phyloP scores from a whole-genome alignment of 2,888 invertebrate genomes.

The Drosophila cyrtoloma region DNA sequence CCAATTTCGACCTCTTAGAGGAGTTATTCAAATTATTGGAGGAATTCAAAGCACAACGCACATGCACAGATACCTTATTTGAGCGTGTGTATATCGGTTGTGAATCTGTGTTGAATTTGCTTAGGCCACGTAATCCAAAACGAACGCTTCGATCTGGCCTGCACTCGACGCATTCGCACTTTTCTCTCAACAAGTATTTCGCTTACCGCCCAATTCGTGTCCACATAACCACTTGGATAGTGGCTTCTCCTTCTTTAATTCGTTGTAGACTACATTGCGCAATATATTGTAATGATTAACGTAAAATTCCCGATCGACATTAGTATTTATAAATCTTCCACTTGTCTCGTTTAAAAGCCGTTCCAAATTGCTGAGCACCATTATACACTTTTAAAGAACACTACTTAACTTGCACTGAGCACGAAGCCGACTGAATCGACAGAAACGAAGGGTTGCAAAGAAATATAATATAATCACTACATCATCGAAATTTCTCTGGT shows the following conservation, averaged over 20 bases:
- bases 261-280: conserved; percentile 40
- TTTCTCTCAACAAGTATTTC: background rate
- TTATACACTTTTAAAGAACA: background rate
- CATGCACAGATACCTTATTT: background rate
- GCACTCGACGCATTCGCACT: background rate
- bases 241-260: conserved; percentile 32
- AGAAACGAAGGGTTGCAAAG: no score
- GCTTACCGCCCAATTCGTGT: conserved; percentile 55
- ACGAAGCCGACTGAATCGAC: conserved; percentile 1
- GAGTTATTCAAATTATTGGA: no score
- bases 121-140: background rate
- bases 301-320: conserved; percentile 23
- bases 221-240: conserved; percentile 46
- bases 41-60: background rate
- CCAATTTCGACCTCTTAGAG: background rate
- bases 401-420: background rate
- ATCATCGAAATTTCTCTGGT: no score
- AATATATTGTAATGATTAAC: conserved; percentile 45
- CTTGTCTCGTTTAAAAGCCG: background rate
- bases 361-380: background rate
- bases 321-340: conserved; percentile 43
- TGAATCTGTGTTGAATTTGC: background rate
- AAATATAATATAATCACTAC: no score
- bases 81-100: background rate
- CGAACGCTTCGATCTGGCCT: background rate